phyloP scores from a whole-genome alignment of 1,140 invertebrate genomes.

The Cherax destructor region DNA sequence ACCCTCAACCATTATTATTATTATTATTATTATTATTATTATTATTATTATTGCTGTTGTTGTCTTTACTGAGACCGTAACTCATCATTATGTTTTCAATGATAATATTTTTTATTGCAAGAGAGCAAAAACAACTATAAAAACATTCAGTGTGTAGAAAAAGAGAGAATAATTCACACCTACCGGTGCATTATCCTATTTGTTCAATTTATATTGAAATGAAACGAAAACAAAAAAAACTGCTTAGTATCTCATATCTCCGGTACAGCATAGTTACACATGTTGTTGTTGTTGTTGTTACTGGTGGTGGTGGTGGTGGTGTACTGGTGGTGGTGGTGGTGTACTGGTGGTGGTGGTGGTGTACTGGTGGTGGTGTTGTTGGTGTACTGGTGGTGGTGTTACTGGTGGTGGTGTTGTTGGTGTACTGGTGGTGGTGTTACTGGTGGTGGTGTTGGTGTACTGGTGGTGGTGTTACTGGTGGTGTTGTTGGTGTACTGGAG shows the following conservation, averaged over 20 bases:
- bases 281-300: too few species aligned
- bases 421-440: too few species aligned
- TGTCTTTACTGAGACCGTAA: background rate
- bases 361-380: too few species aligned
- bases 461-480: too few species aligned
- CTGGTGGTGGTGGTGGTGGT: too few species aligned
- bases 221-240: conserved; percentile 12
- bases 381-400: too few species aligned
- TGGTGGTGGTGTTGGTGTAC: too few species aligned
- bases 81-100: background rate
- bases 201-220: conserved; percentile 25
- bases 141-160: background rate
- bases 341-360: too few species aligned
- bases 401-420: too few species aligned
- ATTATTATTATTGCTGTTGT: background rate
- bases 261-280: too few species aligned
- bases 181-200: conserved; percentile 33
- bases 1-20: background rate
- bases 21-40: background rate
- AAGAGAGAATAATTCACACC: conserved; percentile 1
- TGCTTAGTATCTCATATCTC: background rate
- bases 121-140: background rate
- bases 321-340: too few species aligned
- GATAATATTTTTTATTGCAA: background rate
- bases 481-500: too few species aligned